Conservation (phyloP, 2,797 vertebrate genomes). For the Cirrhinus mrigala region DNA sequence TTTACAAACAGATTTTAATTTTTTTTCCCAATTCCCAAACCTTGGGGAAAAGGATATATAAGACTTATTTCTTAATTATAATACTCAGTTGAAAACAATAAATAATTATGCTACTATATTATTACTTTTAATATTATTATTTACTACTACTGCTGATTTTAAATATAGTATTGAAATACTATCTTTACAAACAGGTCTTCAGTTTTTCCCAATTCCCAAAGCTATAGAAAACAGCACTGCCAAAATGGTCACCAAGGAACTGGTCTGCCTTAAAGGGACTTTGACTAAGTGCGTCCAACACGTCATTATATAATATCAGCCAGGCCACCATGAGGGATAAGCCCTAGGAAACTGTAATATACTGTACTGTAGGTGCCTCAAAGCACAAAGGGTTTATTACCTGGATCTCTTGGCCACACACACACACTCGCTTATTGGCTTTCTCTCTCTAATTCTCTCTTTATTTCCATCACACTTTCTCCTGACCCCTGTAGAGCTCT, state of each 20-base stretch:
- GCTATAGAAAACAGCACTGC: not conserved
- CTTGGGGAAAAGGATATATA: not conserved
- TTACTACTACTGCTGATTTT: not conserved
- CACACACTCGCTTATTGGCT: constrained; percentile 29
- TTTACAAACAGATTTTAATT: too few species aligned
- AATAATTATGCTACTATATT: not conserved
- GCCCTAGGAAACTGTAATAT: constrained; percentile 13
- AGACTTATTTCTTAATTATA: not conserved
- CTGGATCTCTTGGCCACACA: constrained; percentile 33
- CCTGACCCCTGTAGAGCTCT: constrained; percentile 21
- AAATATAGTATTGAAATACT: not conserved
- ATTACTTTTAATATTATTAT: not conserved
- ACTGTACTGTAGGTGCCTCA: constrained; percentile 15
- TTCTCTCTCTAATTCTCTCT: constrained; percentile 37
- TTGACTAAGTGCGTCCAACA: constrained; percentile 14
- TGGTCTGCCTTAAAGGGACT: not conserved
- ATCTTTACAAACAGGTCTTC: not conserved
- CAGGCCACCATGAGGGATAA: constrained; percentile 13
- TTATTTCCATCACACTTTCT: constrained; percentile 27
- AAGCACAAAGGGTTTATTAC: constrained; percentile 44
- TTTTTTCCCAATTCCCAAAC: too few species aligned
- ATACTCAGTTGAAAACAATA: not conserved
- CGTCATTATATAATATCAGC: constrained; percentile 45
- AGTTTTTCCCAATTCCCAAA: not conserved
- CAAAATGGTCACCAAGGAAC: not conserved